Evolutionary conservation across 2,888 invertebrate genomes (phyloP).

Genomic region (Kryphioiulus occultus): DNA sequence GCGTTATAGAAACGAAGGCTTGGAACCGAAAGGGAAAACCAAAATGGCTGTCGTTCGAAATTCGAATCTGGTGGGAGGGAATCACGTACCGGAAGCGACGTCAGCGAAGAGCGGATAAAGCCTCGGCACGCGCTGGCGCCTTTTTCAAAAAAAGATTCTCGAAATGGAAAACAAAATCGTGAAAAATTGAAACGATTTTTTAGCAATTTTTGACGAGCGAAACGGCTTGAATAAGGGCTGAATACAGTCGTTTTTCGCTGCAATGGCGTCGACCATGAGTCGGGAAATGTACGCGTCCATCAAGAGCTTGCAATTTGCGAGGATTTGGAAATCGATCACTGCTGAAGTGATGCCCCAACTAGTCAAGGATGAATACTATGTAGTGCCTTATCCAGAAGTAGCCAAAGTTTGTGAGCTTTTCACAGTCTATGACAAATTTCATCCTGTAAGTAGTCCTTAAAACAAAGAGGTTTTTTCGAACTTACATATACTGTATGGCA

Average conservation of each 20-base stretch:
- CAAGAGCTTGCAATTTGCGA: not conserved
- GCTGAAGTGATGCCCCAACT: not conserved
- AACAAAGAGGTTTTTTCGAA: not conserved
- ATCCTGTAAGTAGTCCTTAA: not conserved
- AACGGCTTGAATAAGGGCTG: too few species aligned
- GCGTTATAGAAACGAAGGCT: not conserved
- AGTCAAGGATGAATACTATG: not conserved
- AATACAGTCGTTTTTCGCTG: not conserved
- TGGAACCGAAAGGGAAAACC: not conserved
- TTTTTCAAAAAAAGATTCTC: not conserved
- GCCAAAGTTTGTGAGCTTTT: not conserved
- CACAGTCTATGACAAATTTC: constrained; percentile 16
- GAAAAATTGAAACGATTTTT: not conserved
- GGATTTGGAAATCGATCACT: not conserved
- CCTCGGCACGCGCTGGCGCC: not conserved
- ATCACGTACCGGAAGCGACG: not conserved
- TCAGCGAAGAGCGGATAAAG: not conserved
- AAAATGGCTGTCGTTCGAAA: not conserved
- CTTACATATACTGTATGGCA: not conserved
- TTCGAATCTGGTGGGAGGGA: not conserved
- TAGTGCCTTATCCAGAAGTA: not conserved
- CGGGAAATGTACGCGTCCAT: not conserved
- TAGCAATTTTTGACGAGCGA: not conserved
- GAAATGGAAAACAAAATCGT: not conserved
- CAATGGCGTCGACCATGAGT: not conserved